These are phyloP conservation scores for Brenthis ino DNA, from an alignment of 2,888 invertebrate genomes.

Conservation along the genomic window DNA sequence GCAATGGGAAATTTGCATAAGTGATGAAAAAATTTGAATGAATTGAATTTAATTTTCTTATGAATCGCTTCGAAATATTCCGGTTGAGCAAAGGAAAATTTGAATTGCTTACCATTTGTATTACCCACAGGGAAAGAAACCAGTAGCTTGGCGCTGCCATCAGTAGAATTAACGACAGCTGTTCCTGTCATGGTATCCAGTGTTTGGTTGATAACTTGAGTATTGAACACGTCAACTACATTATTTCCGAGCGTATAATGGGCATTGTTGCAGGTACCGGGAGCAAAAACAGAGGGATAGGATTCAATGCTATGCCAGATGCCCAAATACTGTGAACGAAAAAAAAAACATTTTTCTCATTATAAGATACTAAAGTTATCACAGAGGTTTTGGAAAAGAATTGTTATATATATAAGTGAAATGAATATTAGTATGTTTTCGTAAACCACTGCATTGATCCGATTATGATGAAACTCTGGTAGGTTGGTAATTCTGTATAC, in stretches of 20 bases:
- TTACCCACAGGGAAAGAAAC: slow-evolving; percentile 83
- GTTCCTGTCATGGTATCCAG: slow-evolving; percentile 77
- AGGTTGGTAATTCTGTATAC: no score
- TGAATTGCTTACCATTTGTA: slow-evolving; percentile 44
- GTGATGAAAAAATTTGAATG: not conserved
- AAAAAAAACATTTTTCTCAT: not conserved
- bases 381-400: not conserved
- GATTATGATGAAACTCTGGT: no score
- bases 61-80: not conserved
- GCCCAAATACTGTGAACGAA: slow-evolving; percentile 57
- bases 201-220: slow-evolving; percentile 68
- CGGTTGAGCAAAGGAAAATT: not conserved
- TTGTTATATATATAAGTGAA: no score
- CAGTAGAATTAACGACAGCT: slow-evolving; percentile 60
- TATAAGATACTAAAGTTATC: no score
- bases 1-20: no score
- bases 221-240: slow-evolving; percentile 55
- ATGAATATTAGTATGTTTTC: no score
- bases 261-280: slow-evolving; percentile 62
- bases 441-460: no score
- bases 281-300: slow-evolving; percentile 58
- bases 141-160: slow-evolving; percentile 82
- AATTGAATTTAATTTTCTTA: not conserved
- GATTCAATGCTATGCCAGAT: slow-evolving; percentile 64
- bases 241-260: slow-evolving; percentile 52